A percentile compares a stretch with the other conserved stretches of the same genome.
These are phyloP conservation scores for Drosophila anceps DNA, from an alignment of 2,888 invertebrate species.

Conservation along the genomic window DNA sequence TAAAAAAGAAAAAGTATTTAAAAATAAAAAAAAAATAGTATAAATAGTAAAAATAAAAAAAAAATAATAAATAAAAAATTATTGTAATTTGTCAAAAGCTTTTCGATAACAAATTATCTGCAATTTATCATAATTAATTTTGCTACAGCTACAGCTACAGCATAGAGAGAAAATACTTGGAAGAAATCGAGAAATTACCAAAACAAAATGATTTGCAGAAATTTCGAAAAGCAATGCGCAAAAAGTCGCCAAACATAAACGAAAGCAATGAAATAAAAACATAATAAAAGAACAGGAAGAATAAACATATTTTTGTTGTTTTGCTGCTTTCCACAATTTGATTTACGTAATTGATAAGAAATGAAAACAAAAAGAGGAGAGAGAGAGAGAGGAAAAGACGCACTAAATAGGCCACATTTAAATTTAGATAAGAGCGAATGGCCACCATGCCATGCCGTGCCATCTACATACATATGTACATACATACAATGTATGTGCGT, in stretches of 20 bases:
- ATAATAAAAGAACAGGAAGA: slow-evolving; percentile 24
- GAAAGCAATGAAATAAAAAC: slow-evolving; percentile 26
- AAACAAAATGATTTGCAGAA: slow-evolving; percentile 71
- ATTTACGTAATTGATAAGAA: slow-evolving; percentile 78
- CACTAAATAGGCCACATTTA: slow-evolving; percentile 76
- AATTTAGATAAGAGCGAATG: slow-evolving; percentile 65
- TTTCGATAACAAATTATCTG: slow-evolving; percentile 32
- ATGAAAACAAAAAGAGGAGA: slow-evolving; percentile 29
- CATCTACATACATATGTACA: too few relatives aligned
- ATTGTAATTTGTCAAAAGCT: slow-evolving; percentile 7
- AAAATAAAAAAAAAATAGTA: too few relatives aligned
- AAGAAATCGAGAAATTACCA: slow-evolving; percentile 14
- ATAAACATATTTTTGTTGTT: slow-evolving; percentile 14
- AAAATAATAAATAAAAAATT: slow-evolving; percentile 1
- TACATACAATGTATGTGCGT: neutral
- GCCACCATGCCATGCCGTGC: neutral
- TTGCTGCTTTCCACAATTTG: slow-evolving; percentile 36
- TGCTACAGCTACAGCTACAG: slow-evolving; percentile 7
- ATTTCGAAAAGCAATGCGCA: slow-evolving; percentile 63
- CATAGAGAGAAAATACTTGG: neutral
- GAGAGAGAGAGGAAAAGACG: slow-evolving; percentile 25
- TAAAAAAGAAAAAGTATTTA: neutral
- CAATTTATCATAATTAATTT: slow-evolving; percentile 50
- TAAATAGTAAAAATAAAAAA: too few relatives aligned
- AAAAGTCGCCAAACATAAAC: slow-evolving; percentile 39